Evolutionary conservation across 2,797 vertebrate species (phyloP).

Genomic region (Syndactyla subalaris): DNA sequence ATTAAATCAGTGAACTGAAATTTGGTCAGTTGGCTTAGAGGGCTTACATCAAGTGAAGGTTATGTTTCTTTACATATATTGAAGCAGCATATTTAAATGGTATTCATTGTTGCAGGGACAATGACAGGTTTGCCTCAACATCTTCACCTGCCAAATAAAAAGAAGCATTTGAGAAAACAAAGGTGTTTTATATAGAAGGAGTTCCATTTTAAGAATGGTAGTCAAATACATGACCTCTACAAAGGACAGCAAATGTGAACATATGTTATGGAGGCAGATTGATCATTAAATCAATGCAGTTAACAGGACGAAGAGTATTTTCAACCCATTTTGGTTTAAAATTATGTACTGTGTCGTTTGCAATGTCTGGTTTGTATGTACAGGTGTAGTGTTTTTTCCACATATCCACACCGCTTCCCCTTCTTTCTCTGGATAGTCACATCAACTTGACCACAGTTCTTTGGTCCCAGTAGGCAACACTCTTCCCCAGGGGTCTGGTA

Average conservation of each 20-base stretch:
- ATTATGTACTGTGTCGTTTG: neutral
- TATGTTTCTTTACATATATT: constrained; percentile 26
- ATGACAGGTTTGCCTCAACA: neutral
- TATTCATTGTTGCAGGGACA: constrained; percentile 12
- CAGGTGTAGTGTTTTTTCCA: neutral
- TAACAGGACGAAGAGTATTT: neutral
- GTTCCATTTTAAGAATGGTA: constrained; percentile 18
- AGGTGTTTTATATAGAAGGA: neutral
- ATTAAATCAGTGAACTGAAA: constrained; percentile 70
- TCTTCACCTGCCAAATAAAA: constrained; percentile 43
- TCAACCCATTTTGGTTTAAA: neutral
- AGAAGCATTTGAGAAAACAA: constrained; percentile 1
- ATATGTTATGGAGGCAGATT: neutral
- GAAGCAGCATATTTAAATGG: constrained; percentile 39
- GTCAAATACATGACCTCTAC: neutral
- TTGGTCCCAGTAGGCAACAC: neutral
- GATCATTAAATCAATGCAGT: neutral
- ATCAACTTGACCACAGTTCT: neutral
- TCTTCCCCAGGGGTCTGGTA: neutral
- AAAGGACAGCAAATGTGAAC: neutral
- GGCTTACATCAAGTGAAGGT: constrained; percentile 45
- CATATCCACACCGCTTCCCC: neutral
- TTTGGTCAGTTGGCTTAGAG: constrained; percentile 56
- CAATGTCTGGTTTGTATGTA: neutral
- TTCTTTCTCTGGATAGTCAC: neutral